Conservation (phyloP, 2,888 invertebrate species). For the Tromatobia lineatoria region DNA sequence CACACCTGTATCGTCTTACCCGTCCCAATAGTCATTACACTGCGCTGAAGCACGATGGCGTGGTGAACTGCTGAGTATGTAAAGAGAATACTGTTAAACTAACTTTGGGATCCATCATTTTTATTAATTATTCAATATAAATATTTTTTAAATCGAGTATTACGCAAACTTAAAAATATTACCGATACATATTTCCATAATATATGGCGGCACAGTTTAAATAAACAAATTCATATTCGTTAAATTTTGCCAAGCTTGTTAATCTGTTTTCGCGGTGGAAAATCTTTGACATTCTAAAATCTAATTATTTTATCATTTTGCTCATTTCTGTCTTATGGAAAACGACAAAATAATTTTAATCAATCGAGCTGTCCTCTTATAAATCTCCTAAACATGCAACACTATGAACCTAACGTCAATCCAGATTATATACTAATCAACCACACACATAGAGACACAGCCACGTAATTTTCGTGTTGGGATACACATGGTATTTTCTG, state of each 20-base stretch:
- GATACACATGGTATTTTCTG: constrained; percentile 31
- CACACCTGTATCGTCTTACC: constrained; percentile 18
- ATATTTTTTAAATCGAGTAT: not conserved
- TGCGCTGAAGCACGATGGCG: constrained; percentile 41
- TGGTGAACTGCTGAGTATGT: not conserved
- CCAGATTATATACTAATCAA: constrained; percentile 40
- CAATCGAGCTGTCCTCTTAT: no score
- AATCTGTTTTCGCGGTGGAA: not conserved
- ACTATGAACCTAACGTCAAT: constrained; percentile 10
- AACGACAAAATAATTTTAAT: no score
- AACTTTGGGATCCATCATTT: constrained; percentile 15
- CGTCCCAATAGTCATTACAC: constrained; percentile 13
- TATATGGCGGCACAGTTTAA: not conserved
- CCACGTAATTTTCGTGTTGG: not conserved
- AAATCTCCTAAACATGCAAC: no score
- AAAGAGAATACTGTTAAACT: not conserved
- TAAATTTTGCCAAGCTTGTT: not conserved
- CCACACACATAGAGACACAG: constrained; percentile 4
- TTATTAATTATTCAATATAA: not conserved
- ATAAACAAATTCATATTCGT: not conserved
- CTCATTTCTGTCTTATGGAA: no score
- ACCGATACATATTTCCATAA: not conserved
- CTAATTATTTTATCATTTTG: no score
- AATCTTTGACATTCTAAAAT: not conserved
- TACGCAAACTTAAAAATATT: not conserved